These are phyloP conservation scores for Microctenopoma lineatum DNA, from an alignment of 2,797 vertebrate genomes.

Conservation along the genomic window DNA sequence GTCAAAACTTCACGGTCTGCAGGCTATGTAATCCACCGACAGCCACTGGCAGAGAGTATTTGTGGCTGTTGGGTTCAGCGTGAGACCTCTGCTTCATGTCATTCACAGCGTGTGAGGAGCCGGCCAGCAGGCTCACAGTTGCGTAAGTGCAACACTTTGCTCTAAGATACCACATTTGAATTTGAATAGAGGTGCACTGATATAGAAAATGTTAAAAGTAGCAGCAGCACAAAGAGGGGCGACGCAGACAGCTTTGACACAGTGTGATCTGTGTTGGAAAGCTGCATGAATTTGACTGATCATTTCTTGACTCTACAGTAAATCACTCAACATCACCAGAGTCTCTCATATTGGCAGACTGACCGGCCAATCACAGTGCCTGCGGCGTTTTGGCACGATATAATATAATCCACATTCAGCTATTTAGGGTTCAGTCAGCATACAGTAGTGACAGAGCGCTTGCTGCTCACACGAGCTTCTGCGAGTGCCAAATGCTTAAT, in stretches of 20 bases:
- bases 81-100: slow-evolving; percentile 42
- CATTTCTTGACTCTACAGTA: not conserved
- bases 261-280: not conserved
- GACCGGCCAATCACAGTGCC: slow-evolving; percentile 12
- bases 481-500: slow-evolving; percentile 2
- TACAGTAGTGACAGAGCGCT: not conserved
- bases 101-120: slow-evolving; percentile 42
- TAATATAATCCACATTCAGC: slow-evolving; percentile 19
- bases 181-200: slow-evolving; percentile 40
- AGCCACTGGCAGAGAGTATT: slow-evolving; percentile 28
- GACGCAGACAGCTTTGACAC: slow-evolving; percentile 1
- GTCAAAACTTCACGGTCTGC: slow-evolving; percentile 9
- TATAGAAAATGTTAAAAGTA: slow-evolving; percentile 13
- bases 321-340: not conserved
- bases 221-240: slow-evolving; percentile 6
- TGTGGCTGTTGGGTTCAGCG: slow-evolving; percentile 26
- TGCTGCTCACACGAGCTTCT: slow-evolving; percentile 2
- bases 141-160: slow-evolving; percentile 43
- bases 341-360: slow-evolving; percentile 1
- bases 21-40: slow-evolving; percentile 18
- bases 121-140: slow-evolving; percentile 55
- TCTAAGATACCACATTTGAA: slow-evolving; percentile 41
- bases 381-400: slow-evolving; percentile 17
- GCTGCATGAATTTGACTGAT: slow-evolving; percentile 3
- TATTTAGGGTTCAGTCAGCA: slow-evolving; percentile 31